Evolutionary conservation across 2,888 invertebrate species (phyloP).

Genomic region (Thymelicus sylvestris): DNA sequence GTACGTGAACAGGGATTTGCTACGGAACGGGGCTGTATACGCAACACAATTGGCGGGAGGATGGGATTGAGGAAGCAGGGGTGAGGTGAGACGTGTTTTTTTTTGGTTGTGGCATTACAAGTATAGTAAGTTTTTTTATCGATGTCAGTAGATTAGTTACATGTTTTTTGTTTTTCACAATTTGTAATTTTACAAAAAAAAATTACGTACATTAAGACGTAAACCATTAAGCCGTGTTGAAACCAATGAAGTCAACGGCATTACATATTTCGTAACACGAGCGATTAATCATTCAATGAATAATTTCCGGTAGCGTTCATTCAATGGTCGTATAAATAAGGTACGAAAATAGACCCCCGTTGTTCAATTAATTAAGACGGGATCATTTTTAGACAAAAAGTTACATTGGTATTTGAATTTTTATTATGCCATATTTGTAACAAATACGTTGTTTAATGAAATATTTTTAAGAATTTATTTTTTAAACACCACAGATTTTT

Average conservation of each 20-base stretch:
- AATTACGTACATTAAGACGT: background rate
- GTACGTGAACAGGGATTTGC: slow-evolving; percentile 73
- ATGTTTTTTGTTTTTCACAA: no score
- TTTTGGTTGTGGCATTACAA: no score
- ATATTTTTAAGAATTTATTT: background rate
- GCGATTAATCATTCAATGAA: slow-evolving; percentile 34
- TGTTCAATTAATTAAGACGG: slow-evolving; percentile 6
- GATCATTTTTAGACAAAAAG: background rate
- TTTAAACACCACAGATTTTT: no score
- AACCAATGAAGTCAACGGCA: slow-evolving; percentile 27
- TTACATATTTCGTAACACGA: slow-evolving; percentile 9
- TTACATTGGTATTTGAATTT: background rate
- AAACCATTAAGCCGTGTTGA: background rate
- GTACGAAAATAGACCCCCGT: slow-evolving; percentile 26
- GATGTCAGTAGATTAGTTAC: no score
- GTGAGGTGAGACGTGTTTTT: background rate
- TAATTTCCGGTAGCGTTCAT: slow-evolving; percentile 26
- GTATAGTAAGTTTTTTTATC: no score
- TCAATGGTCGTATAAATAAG: slow-evolving; percentile 27
- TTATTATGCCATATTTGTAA: no score
- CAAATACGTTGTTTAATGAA: background rate
- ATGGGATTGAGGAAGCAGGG: slow-evolving; percentile 6
- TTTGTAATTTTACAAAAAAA: no score
- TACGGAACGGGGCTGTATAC: slow-evolving; percentile 62
- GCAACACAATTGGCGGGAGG: slow-evolving; percentile 57